Evolutionary conservation across 2,888 invertebrate species (phyloP).

Genomic region (Autographa gamma): DNA sequence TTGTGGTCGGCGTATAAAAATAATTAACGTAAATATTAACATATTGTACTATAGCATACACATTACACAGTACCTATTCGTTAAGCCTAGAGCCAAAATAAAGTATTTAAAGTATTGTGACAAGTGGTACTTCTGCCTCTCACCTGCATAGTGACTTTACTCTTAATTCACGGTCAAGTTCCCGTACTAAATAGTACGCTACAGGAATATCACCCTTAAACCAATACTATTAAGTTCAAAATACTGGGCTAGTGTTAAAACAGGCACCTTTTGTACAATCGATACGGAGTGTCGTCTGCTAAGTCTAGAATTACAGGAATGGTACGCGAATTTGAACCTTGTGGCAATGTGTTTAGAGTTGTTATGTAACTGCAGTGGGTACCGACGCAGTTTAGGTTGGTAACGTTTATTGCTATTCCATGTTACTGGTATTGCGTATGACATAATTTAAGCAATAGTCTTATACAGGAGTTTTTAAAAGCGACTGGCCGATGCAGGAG

Average conservation of each 20-base stretch:
- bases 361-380: neutral
- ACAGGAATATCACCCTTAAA: conserved; percentile 3
- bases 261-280: conserved; percentile 27
- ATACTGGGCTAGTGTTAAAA: neutral
- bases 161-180: conserved; percentile 42
- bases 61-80: too few species aligned
- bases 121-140: neutral
- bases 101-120: neutral
- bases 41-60: too few species aligned
- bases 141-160: neutral
- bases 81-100: neutral
- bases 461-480: neutral
- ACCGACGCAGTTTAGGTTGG: neutral
- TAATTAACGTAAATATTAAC: too few species aligned
- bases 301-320: neutral
- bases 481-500: too few species aligned
- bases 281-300: conserved; percentile 33
- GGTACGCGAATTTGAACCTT: conserved; percentile 24
- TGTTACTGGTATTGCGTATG: neutral
- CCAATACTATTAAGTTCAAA: neutral
- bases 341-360: neutral
- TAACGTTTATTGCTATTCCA: neutral
- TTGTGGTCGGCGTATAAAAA: too few species aligned
- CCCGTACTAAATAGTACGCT: conserved; percentile 2
- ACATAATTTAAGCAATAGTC: neutral